Evolutionary conservation across 2,797 vertebrate species (phyloP), one percentile per base, ranked within the genome.

Genomic region (Gobio occitaniae): DNA sequence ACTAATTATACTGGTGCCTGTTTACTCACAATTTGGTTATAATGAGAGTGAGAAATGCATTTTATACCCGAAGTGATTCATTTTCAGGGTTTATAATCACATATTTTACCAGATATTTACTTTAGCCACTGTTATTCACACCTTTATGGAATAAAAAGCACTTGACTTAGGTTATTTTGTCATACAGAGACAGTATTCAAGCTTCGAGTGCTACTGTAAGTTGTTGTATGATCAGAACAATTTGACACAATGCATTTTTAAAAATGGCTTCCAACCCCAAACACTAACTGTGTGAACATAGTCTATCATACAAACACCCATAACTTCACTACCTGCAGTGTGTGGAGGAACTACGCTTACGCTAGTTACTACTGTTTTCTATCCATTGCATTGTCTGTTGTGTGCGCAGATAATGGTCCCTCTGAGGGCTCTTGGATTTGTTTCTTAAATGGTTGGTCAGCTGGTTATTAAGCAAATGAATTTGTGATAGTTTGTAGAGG

Each of bases 361-460:
- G 17, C 32, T 13, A 50, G 8, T 36, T 48, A 47, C 63, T 63
- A 19, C 44, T 8, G 21, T 66, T 76, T 5, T 38, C 4, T 25
- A 25, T 75, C 6, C 16, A 10, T 66, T 75, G 56, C 50, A 41
- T 80, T 70, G 25, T 75, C 54, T 83, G 5, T 82, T 74, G 41
- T 56, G 68, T 29, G 21, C 71, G 44, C 61, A 54, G 82, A 54
- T 76, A 29, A 13, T 0, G 0, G 32, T 54, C 16, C 21, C 1
- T 29, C 6, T 48, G 69, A 76, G 54, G 59, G 11, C 16, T 7
- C 15, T 68, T 76, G 47, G 72, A 15, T 65, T 76, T 56, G 36
- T 66, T 76, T 17, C 10, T 54, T 29, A 38, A 75, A 76, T 83
- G 70, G 59, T 52, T 83, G 56, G 59, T 66, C 47, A 54, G 44